These are phyloP conservation scores for Myripristis murdjan DNA, from an alignment of 2,797 vertebrate genomes.

Conservation along the genomic window DNA sequence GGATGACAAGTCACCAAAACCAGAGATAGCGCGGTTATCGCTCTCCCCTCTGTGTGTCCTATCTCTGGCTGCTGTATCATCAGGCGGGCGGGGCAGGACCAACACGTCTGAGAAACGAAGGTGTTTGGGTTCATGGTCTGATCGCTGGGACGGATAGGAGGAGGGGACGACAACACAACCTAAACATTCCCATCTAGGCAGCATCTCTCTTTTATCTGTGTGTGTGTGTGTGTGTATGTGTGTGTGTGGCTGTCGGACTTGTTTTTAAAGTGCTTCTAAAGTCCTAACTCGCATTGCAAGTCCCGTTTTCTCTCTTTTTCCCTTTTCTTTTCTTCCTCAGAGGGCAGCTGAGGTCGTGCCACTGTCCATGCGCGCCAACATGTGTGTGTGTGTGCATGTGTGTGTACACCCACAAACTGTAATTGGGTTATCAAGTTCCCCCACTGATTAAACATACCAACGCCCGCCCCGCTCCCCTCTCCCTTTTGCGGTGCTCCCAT, in stretches of 20 bases:
- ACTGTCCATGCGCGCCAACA: slow-evolving; percentile 19
- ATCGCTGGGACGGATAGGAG: slow-evolving; percentile 5
- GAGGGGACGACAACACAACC: slow-evolving; percentile 1
- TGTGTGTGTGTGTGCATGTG: slow-evolving; percentile 22
- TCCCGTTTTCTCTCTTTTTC: not conserved
- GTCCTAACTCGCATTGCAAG: slow-evolving; percentile 21
- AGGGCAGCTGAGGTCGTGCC: slow-evolving; percentile 41
- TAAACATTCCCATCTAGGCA: slow-evolving; percentile 50
- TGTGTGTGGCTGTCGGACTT: slow-evolving; percentile 14
- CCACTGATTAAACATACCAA: slow-evolving; percentile 68
- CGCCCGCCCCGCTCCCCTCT: slow-evolving; percentile 56
- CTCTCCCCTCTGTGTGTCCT: not conserved
- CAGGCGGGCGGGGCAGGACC: slow-evolving; percentile 18
- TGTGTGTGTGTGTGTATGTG: not conserved
- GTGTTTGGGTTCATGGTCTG: slow-evolving; percentile 49
- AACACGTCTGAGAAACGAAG: slow-evolving; percentile 36
- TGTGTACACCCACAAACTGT: slow-evolving; percentile 22
- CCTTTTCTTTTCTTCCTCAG: not conserved
- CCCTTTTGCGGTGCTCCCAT: slow-evolving; percentile 62
- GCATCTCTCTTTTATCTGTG: slow-evolving; percentile 8
- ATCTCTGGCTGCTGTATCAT: slow-evolving; percentile 13
- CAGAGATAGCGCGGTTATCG: not conserved
- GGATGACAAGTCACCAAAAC: too few species aligned
- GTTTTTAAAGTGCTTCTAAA: too few species aligned
- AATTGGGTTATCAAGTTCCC: slow-evolving; percentile 77